Evolutionary conservation across 2,888 invertebrate species (phyloP).

Genomic region (Acleris literana): DNA sequence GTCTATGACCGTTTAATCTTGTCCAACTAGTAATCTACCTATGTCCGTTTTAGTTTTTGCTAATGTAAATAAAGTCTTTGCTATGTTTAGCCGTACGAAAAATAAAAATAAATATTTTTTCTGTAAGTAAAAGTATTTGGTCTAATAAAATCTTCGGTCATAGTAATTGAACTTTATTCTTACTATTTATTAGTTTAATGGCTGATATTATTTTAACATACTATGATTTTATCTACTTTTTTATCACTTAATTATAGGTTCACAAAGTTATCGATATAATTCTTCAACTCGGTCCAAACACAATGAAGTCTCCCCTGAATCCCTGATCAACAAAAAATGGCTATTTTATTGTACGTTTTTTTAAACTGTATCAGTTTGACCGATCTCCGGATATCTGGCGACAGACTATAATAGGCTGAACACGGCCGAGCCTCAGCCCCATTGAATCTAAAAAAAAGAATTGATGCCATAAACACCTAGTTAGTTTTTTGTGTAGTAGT

Average conservation of each 20-base stretch:
- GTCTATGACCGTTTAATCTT: too few relatives aligned
- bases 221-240: neutral
- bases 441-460: slow-evolving; percentile 26
- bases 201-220: neutral
- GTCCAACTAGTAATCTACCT: too few relatives aligned
- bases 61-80: too few relatives aligned
- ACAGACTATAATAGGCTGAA: slow-evolving; percentile 37
- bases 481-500: slow-evolving; percentile 22
- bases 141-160: too few relatives aligned
- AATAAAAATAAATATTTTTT: too few relatives aligned
- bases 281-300: slow-evolving; percentile 28
- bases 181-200: too few relatives aligned
- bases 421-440: slow-evolving; percentile 23
- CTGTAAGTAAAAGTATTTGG: too few relatives aligned
- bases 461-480: slow-evolving; percentile 33
- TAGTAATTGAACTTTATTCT: too few relatives aligned
- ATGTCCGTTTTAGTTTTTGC: too few relatives aligned
- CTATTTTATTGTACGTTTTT: slow-evolving; percentile 35
- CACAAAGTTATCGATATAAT: slow-evolving; percentile 6
- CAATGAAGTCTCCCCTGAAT: slow-evolving; percentile 21
- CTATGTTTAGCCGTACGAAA: too few relatives aligned
- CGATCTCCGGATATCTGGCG: slow-evolving; percentile 34
- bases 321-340: slow-evolving; percentile 34
- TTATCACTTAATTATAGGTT: neutral
- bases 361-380: slow-evolving; percentile 28